Base-by-base conservation (phyloP, 2,888 invertebrate species). In the Oxyscelio sp. region DNA sequence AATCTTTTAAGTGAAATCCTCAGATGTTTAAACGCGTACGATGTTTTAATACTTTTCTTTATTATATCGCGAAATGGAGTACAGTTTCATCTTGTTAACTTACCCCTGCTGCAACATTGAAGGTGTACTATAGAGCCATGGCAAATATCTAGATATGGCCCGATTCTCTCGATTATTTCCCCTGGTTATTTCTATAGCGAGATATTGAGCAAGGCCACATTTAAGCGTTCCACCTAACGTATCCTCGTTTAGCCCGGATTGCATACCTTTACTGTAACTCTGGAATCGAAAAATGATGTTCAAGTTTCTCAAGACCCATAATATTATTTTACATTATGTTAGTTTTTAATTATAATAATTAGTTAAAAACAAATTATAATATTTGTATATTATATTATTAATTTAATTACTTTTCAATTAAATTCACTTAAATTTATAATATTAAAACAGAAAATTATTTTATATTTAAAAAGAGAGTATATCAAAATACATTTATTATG, bases 141-240 rank as follows among this genome's bases (percentile, higher is more conserved):
- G 99, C 85, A 99, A 95, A 93, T 97, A 97, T 87, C 97, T 95
- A 2, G 96, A 95, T 40, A 98, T 96, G 0, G 97, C 97, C 91
- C 97, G 95, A 92, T 97, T 97, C 92, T 99, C 99, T 68, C 98
- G 95, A 21, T 96, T 96, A 92, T 97, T 98, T 71, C 98, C 98
- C 74, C 98, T 95, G 0, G 98, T 98, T 92, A 99, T 97, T 95
- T 99, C 99, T 93, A 99, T 95, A 0, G 99, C 98, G 66, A 99
- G 96, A 94, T 97, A 98, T 94, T 98, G 98, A 0, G 99, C 98
- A 54, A 99, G 96, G 22, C 98, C 99, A 48, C 99, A 98, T 94
- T 99, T 99, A 68, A 99, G 96, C 61, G 98, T 97, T 0, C 99
- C 99, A 0, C 99, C 99, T 24, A 99, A 95, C 0, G 99, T 99